Evolutionary conservation across 2,888 invertebrate species (phyloP).

Genomic region (Erebia palarica): DNA sequence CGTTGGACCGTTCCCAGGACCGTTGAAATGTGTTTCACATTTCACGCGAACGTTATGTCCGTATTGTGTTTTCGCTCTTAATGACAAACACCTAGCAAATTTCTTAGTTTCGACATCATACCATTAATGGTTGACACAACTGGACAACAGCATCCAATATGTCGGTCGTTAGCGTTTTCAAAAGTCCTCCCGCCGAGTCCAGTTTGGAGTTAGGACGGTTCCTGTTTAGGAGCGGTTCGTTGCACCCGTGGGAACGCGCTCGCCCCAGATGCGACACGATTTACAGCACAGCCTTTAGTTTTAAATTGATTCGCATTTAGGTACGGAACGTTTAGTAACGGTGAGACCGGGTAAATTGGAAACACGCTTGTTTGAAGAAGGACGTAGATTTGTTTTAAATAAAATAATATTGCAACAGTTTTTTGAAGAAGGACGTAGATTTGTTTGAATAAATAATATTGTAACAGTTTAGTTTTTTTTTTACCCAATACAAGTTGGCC

Average conservation of each 20-base stretch:
- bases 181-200: slow-evolving; percentile 64
- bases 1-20: no score
- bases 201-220: slow-evolving; percentile 55
- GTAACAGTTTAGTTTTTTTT: no score
- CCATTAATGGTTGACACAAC: slow-evolving; percentile 40
- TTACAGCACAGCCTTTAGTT: slow-evolving; percentile 27
- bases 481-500: no score
- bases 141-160: slow-evolving; percentile 55
- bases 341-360: neutral
- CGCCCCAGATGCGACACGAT: slow-evolving; percentile 33
- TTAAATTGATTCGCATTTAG: slow-evolving; percentile 26
- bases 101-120: neutral
- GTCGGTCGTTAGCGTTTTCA: slow-evolving; percentile 70
- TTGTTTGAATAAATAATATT: no score
- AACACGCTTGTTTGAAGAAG: no score
- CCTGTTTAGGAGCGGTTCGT: slow-evolving; percentile 53
- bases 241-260: slow-evolving; percentile 64
- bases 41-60: no score
- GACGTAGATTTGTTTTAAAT: no score
- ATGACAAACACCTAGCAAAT: no score
- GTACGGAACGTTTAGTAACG: neutral
- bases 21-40: no score
- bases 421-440: no score
- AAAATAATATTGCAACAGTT: no score
- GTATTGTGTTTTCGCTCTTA: no score